Percentiles rank a stretch among this genome's conserved stretches.
These are phyloP conservation scores for Pipistrellus pipistrellus DNA, from an alignment of 2,797 vertebrate genomes.

Conservation along the genomic window DNA sequence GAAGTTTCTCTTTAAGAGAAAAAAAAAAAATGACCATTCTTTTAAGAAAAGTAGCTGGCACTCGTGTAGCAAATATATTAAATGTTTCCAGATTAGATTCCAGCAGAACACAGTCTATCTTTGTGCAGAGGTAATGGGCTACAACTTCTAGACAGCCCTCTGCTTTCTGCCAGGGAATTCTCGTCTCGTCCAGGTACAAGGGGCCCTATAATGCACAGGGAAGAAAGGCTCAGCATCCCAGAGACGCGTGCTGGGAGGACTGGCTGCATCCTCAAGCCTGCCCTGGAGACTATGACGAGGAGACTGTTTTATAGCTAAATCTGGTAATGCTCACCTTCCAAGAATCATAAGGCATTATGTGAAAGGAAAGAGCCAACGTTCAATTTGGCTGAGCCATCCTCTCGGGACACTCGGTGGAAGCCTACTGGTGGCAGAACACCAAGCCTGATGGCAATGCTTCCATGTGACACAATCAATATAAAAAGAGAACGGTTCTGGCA, in stretches of 20 bases:
- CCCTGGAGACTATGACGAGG: constrained; percentile 34
- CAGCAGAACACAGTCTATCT: constrained; percentile 84
- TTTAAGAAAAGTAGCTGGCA: constrained; percentile 84
- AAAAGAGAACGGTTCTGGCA: not conserved
- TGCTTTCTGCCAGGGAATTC: constrained; percentile 74
- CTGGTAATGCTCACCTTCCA: constrained; percentile 1
- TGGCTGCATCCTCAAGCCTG: constrained; percentile 29
- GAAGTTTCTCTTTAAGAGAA: constrained; percentile 70
- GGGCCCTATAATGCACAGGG: constrained; percentile 30
- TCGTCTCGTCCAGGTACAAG: constrained; percentile 68
- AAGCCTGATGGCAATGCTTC: not conserved
- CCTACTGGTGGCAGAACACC: not conserved
- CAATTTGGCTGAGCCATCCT: not conserved
- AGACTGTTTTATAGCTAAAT: not conserved
- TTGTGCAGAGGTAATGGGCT: constrained; percentile 86
- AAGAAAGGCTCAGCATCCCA: constrained; percentile 48
- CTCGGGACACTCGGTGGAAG: not conserved
- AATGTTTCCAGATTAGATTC: constrained; percentile 88
- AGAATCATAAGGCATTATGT: not conserved
- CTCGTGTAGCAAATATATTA: constrained; percentile 82
- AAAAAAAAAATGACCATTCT: constrained; percentile 7
- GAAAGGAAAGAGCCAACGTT: not conserved
- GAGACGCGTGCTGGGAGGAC: not conserved
- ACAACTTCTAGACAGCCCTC: constrained; percentile 79
- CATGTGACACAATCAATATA: not conserved